Percentiles rank a stretch among this genome's conserved stretches.
These are phyloP conservation scores for Ariolimax columbianus DNA, from an alignment of 2,888 invertebrate genomes.

Conservation along the genomic window DNA sequence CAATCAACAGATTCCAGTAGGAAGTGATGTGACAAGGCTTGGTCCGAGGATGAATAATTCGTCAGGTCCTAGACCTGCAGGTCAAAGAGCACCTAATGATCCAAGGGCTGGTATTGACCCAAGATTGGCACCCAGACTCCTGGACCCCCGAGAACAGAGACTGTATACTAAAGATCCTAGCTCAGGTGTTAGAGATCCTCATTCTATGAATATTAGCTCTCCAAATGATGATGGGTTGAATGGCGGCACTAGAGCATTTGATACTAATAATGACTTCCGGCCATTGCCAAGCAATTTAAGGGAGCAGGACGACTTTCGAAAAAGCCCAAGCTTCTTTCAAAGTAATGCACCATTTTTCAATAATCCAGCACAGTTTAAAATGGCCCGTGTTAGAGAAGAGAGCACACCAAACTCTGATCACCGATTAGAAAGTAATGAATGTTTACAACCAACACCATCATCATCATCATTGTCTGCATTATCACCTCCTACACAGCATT, in stretches of 20 bases:
- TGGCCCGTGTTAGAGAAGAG: slow-evolving; percentile 2
- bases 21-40: slow-evolving; percentile 15
- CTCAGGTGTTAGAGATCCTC: neutral
- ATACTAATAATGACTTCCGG: neutral
- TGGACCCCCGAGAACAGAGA: slow-evolving; percentile 40
- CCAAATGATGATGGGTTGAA: slow-evolving; percentile 12
- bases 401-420: neutral
- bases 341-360: neutral
- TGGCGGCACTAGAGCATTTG: neutral
- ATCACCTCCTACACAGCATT: slow-evolving; percentile 1
- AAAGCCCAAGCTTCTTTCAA: neutral
- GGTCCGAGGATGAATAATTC: slow-evolving; percentile 37
- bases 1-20: neutral
- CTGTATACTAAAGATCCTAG: slow-evolving; percentile 7
- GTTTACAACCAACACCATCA: neutral
- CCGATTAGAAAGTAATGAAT: neutral
- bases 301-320: neutral
- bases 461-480: neutral
- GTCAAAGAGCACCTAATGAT: neutral
- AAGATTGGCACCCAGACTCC: slow-evolving; percentile 22
- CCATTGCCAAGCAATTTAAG: neutral
- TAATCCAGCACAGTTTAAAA: slow-evolving; percentile 17
- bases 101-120: slow-evolving; percentile 36
- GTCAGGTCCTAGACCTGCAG: slow-evolving; percentile 6
- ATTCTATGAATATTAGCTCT: neutral